Evolutionary conservation across 64 coral and sea anemone species (phyloP).

Genomic region (Montipora cactus): DNA sequence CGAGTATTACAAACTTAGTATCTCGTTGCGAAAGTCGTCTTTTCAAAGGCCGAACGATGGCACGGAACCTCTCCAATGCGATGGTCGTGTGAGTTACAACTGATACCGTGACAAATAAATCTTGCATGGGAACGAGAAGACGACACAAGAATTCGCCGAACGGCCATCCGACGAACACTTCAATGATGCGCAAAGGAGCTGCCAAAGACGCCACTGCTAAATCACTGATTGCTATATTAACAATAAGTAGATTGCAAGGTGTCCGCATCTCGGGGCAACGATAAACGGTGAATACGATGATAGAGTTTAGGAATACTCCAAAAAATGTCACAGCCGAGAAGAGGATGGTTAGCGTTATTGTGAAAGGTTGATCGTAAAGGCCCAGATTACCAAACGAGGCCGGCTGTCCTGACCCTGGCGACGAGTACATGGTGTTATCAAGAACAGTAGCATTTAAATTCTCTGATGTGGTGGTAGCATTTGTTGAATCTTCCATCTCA

Average conservation of each 20-base stretch:
- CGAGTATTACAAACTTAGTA: slow-evolving; percentile 69
- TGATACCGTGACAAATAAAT: slow-evolving; percentile 86
- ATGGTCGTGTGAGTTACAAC: slow-evolving; percentile 83
- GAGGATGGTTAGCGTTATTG: not conserved
- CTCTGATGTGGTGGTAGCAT: not conserved
- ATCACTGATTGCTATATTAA: slow-evolving; percentile 86
- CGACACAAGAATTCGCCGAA: slow-evolving; percentile 74
- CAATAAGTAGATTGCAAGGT: slow-evolving; percentile 84
- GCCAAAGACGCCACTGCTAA: slow-evolving; percentile 71
- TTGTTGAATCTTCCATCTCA: not conserved
- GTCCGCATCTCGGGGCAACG: slow-evolving; percentile 76
- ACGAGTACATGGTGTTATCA: not conserved
- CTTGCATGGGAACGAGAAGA: slow-evolving; percentile 71
- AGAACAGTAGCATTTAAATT: not conserved
- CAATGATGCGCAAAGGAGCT: slow-evolving; percentile 62
- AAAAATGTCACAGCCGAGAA: slow-evolving; percentile 38
- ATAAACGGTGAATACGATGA: slow-evolving; percentile 79
- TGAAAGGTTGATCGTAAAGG: slow-evolving; percentile 17
- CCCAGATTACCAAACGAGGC: not conserved
- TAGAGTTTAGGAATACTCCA: slow-evolving; percentile 64
- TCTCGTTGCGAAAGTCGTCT: slow-evolving; percentile 65
- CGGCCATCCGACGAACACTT: slow-evolving; percentile 73
- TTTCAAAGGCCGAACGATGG: slow-evolving; percentile 87
- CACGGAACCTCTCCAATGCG: slow-evolving; percentile 81
- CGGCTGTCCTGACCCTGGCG: not conserved